Base-by-base conservation (phyloP, 2,113 vertebrate species). In the Leptodactylus fuscus region DNA sequence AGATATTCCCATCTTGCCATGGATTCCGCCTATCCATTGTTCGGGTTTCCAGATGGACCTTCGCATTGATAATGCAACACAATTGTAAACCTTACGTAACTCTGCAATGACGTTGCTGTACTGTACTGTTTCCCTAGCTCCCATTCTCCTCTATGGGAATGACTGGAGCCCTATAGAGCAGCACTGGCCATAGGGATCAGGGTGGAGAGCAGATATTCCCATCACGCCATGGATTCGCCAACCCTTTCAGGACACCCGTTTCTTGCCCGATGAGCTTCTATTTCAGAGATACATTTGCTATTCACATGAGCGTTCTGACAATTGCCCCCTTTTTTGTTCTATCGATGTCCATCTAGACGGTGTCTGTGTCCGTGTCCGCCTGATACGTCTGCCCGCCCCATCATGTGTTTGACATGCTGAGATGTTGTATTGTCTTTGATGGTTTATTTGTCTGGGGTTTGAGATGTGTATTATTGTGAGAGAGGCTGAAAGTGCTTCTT, bases 401-500 rank as follows among this genome's bases (percentile, higher is more conserved):
- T 73, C 76, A 70, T 55, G 76, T 71, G n/a, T 86, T 29, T 86
- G 76, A 86, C 76, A 81, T 73, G 73, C 78, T 34, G 49, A 73
- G 65, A 70, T 44, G 65, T 38, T 55, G 27, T 81, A 60, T 80
- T 79, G 53, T 48, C 32, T 60, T 73, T 81, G 65, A 81, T 60
- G 76, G 67, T 73, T 55, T 70, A 48, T 55, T 62, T 73, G 69
- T 86, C 48, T 78, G 24, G 76, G 76, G 29, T 84, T 65, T 24
- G 48, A 78, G 65, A 67, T 53, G 32, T 44, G 24, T 74, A 75
- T 71, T 79, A 71, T 80, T 69, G 62, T 67, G 55, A 70, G n/a
- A 71, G 62, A 73, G 49, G 22, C 65, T 60, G 70, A 86, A 49
- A 81, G 84, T 81, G 84, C 51, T 86, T 81, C 44, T 70, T 48